Evolutionary conservation across 2,888 invertebrate species (phyloP).

Genomic region (Cataglyphis livida): DNA sequence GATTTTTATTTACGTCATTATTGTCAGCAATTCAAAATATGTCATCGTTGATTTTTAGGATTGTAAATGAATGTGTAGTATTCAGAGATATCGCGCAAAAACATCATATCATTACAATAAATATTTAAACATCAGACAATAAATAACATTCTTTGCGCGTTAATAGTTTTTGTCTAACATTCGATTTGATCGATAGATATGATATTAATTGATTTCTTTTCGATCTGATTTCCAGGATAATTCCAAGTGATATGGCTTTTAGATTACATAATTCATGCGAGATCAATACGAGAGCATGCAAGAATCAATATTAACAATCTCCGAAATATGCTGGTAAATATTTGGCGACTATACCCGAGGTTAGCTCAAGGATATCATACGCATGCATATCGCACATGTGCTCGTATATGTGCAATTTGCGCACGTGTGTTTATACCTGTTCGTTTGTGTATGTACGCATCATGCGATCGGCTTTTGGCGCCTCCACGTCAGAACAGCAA

Average conservation of each 20-base stretch:
- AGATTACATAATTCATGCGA: conserved; percentile 69
- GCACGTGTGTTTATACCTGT: conserved; percentile 32
- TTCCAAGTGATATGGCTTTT: conserved; percentile 63
- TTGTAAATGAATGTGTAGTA: background rate
- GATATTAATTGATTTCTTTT: background rate
- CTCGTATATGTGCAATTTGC: background rate
- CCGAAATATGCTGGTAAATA: conserved; percentile 80
- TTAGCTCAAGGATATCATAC: conserved; percentile 76
- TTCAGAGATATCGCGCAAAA: background rate
- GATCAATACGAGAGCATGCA: conserved; percentile 73
- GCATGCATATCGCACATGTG: conserved; percentile 36
- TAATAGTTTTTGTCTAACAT: background rate
- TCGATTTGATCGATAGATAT: background rate
- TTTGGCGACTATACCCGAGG: conserved; percentile 72
- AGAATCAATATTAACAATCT: conserved; percentile 80
- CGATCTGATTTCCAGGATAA: background rate
- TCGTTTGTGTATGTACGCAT: conserved; percentile 14
- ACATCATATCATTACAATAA: background rate
- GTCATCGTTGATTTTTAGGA: background rate
- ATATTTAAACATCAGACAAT: background rate
- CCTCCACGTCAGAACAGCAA: conserved; percentile 63
- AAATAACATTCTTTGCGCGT: background rate
- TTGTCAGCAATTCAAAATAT: conserved; percentile 15
- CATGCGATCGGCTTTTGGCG: conserved; percentile 67
- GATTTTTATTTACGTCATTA: background rate